phyloP scores from a whole-genome alignment of 2,888 invertebrate species.

The Agrenia bidenticulata region DNA sequence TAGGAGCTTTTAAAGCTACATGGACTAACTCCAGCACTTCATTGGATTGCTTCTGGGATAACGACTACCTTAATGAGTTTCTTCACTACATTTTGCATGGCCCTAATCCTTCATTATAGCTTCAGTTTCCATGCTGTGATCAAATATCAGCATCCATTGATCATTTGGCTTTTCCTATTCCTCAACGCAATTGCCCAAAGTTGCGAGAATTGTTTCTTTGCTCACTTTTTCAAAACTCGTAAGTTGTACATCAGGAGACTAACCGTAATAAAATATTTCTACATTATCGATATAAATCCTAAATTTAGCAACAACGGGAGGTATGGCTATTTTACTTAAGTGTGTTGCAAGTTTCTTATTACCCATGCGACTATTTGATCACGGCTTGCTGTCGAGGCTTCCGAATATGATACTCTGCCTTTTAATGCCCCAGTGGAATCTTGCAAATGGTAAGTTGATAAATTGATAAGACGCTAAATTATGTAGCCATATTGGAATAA shows the following conservation, averaged over 20 bases:
- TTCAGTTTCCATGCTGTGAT: conserved; percentile 16
- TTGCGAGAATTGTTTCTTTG: conserved; percentile 20
- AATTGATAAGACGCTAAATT: too few relatives aligned
- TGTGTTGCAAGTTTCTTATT: conserved; percentile 12
- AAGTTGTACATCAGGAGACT: conserved; percentile 24
- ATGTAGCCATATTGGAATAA: too few relatives aligned
- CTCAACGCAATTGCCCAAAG: conserved; percentile 23
- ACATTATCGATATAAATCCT: too few relatives aligned
- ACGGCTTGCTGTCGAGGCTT: background rate
- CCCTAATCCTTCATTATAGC: conserved; percentile 19
- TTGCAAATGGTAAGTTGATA: conserved; percentile 32
- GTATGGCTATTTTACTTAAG: conserved; percentile 17
- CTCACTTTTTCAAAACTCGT: conserved; percentile 27
- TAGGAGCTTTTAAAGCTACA: conserved; percentile 40
- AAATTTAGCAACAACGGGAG: conserved; percentile 29
- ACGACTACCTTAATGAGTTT: conserved; percentile 10
- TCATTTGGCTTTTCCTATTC: conserved; percentile 30
- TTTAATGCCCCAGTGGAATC: conserved; percentile 36
- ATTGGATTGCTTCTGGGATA: conserved; percentile 33
- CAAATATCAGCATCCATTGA: background rate
- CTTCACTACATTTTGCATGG: conserved; percentile 14
- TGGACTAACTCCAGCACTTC: conserved; percentile 35
- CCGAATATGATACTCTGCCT: conserved; percentile 19
- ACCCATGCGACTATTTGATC: conserved; percentile 20
- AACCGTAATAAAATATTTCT: too few relatives aligned